Evolutionary conservation across 1,140 invertebrate genomes (phyloP), one percentile per base, ranked within the genome.

Genomic region (Pomacea maculata): DNA sequence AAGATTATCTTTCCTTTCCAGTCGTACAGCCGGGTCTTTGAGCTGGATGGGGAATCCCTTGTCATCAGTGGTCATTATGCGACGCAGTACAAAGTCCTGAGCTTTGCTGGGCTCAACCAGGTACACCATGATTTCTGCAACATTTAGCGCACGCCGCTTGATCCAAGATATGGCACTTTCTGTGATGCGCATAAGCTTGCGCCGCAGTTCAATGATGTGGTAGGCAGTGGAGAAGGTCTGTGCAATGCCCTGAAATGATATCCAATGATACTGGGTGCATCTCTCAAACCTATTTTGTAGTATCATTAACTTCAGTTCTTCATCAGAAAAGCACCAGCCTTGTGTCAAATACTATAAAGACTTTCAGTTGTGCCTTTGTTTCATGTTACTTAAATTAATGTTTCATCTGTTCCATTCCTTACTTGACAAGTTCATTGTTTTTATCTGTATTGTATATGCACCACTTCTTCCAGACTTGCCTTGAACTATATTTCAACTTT

Each of bases 91-190:
- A 84, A 87, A 88, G 75, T 91, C 91, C 67, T 84, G 82, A 14
- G 67, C 76, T 54, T 87, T 86, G 73, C 86, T 85, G 19, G 88
- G 89, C 78, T 92, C 91, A 19, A 90, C 89, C 83, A 92, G 85
- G 85, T 91, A 92, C 14, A 88, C 82, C n/a, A 83, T 83, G 52
- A 90, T 86, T 68, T 91, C 89, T 29, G 83, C 68, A 52, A 91
- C 88, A 77, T 90, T 85, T 0, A 86, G 85, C 80, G 89, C 88
- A 11, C 90, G 85, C 14, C 88, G 84, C 79, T 89, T 86, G 55
- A 92, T 91, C 91, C 91, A 92, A 0, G 89, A 89, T 15, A 90
- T 84, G 29, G 90, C 91, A 79, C 87, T 89, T 82, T 91, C 90
- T n/a, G 87, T 87, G 52, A 91, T 90, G 21, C 87, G 81, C 77